Percentiles rank a stretch among this genome's conserved stretches.
phyloP scores from a whole-genome alignment of 1,140 invertebrate genomes.

The Brachionus rotundiformis region DNA sequence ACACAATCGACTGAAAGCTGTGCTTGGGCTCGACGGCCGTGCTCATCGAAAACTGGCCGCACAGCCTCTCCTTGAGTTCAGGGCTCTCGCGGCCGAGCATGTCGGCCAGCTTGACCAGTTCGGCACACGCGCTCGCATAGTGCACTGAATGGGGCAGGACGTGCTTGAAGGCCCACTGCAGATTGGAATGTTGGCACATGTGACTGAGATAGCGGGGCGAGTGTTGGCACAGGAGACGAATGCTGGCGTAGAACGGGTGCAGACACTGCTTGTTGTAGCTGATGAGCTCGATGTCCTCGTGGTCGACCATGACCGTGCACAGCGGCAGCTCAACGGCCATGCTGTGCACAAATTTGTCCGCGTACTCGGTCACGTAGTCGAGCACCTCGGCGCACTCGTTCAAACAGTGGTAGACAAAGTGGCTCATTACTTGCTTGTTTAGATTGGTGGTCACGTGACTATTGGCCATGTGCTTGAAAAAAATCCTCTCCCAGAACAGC shows the following conservation, averaged over 20 bases:
- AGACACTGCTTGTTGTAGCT: slow-evolving; percentile 29
- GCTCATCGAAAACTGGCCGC: slow-evolving; percentile 13
- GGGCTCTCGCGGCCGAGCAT: background rate
- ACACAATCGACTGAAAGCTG: slow-evolving; percentile 17
- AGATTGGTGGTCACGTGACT: slow-evolving; percentile 22
- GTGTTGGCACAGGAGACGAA: slow-evolving; percentile 29
- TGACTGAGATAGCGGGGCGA: background rate
- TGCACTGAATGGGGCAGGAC: background rate
- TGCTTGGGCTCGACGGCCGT: background rate
- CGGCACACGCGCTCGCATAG: background rate
- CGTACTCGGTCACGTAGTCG: background rate
- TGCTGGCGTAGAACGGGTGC: slow-evolving; percentile 15
- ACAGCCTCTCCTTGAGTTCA: slow-evolving; percentile 13
- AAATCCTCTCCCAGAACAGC: slow-evolving; percentile 10
- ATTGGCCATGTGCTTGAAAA: slow-evolving; percentile 9
- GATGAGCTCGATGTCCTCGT: slow-evolving; percentile 41
- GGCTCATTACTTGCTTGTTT: slow-evolving; percentile 33
- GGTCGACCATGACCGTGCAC: slow-evolving; percentile 46
- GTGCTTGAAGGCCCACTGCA: slow-evolving; percentile 45
- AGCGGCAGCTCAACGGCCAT: slow-evolving; percentile 3
- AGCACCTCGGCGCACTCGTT: background rate
- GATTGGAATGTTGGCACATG: background rate
- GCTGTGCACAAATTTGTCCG: background rate
- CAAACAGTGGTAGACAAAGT: slow-evolving; percentile 33
- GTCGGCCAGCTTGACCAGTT: slow-evolving; percentile 16